phyloP scores from a whole-genome alignment of 2,888 invertebrate genomes.

The Xestia rhomboidea region DNA sequence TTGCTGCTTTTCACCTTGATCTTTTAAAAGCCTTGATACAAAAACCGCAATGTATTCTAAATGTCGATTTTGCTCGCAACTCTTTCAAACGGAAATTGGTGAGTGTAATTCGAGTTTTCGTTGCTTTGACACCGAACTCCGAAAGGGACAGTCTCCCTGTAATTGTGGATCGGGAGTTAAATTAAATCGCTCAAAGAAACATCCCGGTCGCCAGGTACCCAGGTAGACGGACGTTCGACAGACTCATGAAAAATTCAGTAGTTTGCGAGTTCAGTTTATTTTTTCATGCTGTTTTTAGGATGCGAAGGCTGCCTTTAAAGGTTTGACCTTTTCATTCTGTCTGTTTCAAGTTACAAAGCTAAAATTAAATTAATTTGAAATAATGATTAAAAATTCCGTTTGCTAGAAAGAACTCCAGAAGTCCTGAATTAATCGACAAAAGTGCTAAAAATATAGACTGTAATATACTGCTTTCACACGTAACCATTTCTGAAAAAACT shows the following conservation, averaged over 20 bases:
- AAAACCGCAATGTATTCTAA: conserved; percentile 65
- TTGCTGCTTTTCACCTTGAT: conserved; percentile 51
- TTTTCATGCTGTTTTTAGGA: conserved; percentile 61
- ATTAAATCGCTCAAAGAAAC: conserved; percentile 80
- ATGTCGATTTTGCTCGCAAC: conserved; percentile 58
- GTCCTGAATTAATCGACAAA: conserved; percentile 5
- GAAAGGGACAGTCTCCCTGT: conserved; percentile 78
- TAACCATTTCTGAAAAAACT: neutral
- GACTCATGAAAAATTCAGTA: conserved; percentile 65
- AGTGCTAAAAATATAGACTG: neutral
- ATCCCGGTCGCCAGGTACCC: conserved; percentile 63
- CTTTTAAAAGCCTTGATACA: conserved; percentile 18
- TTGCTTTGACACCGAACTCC: conserved; percentile 82
- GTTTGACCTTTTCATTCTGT: conserved; percentile 36
- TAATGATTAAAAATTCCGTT: conserved; percentile 8
- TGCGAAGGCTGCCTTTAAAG: conserved; percentile 28
- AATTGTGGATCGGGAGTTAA: conserved; percentile 83
- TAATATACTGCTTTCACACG: neutral
- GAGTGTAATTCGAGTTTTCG: conserved; percentile 69
- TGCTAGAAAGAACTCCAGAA: neutral
- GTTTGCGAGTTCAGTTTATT: conserved; percentile 63
- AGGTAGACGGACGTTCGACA: conserved; percentile 38
- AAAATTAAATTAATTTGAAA: conserved; percentile 33
- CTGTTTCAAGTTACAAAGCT: conserved; percentile 29
- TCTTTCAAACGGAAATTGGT: conserved; percentile 66